A percentile compares a stretch with the other conserved stretches of the same genome.
These are phyloP conservation scores for Anhinga anhinga DNA, from an alignment of 2,113 vertebrate species.

Conservation along the genomic window DNA sequence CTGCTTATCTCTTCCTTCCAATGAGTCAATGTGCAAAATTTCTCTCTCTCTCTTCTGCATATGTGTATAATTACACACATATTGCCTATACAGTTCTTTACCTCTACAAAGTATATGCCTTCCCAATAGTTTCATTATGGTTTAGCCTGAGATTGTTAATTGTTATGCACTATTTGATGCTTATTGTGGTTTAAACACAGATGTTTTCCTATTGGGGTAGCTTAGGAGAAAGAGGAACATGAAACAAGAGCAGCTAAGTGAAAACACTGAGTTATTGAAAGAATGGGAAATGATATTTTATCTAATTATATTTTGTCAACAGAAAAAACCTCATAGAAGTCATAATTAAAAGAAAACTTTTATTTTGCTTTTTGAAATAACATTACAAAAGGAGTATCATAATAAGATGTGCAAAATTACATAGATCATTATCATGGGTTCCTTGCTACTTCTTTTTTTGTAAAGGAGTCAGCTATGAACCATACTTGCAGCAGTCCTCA, in stretches of 20 bases:
- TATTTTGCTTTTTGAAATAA: conserved; percentile 37
- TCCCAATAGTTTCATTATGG: neutral
- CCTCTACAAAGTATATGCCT: neutral
- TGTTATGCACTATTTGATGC: neutral
- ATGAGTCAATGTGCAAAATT: neutral
- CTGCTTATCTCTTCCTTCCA: neutral
- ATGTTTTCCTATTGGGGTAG: neutral
- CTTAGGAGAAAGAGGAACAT: neutral
- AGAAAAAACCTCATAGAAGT: neutral
- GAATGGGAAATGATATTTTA: neutral
- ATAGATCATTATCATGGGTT: neutral
- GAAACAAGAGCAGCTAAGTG: neutral
- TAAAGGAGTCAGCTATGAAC: neutral
- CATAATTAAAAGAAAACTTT: neutral
- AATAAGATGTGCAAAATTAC: conserved; percentile 23
- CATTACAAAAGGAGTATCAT: conserved; percentile 1
- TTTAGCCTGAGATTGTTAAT: neutral
- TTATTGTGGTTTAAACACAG: neutral
- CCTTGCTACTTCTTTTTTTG: neutral
- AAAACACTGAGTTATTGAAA: neutral
- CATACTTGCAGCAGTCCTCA: neutral
- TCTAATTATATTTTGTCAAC: neutral
- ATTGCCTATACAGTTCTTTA: neutral
- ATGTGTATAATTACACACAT: neutral
- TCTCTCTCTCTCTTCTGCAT: neutral